phyloP scores from a whole-genome alignment of 2,888 invertebrate genomes.

The Drosophila mercatorum region DNA sequence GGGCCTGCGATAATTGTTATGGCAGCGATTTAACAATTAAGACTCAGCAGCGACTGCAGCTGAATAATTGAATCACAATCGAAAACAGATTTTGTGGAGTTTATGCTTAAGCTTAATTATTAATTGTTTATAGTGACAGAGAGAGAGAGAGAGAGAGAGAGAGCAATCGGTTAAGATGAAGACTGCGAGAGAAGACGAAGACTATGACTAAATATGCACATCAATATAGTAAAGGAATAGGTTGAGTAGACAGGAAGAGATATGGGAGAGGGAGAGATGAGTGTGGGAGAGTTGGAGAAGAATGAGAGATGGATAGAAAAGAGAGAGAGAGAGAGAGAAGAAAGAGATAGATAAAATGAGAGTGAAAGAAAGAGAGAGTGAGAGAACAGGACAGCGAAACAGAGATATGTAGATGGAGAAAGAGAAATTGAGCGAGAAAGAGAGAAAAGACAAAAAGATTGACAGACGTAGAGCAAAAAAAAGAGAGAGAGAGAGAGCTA shows the following conservation, averaged over 20 bases:
- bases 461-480: too few relatives aligned
- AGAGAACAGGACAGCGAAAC: too few relatives aligned
- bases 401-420: too few relatives aligned
- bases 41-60: neutral
- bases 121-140: neutral
- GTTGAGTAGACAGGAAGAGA: neutral
- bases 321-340: too few relatives aligned
- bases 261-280: too few relatives aligned
- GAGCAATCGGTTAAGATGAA: neutral
- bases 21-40: neutral
- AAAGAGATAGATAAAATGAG: too few relatives aligned
- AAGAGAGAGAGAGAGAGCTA: neutral
- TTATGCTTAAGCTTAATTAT: neutral
- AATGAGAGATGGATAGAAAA: too few relatives aligned
- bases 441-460: too few relatives aligned
- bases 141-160: neutral
- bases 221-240: neutral
- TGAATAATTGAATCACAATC: conserved; percentile 13
- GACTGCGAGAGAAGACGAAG: neutral
- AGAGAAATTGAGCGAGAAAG: too few relatives aligned
- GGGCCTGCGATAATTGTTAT: neutral
- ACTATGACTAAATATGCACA: too few relatives aligned
- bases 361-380: too few relatives aligned
- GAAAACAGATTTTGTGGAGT: neutral
- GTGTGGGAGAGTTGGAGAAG: too few relatives aligned